A percentile compares a stretch with the other conserved stretches of the same genome.
Evolutionary conservation across 2,888 invertebrate species (phyloP).

Genomic region (Melangyna quadrimaculata): DNA sequence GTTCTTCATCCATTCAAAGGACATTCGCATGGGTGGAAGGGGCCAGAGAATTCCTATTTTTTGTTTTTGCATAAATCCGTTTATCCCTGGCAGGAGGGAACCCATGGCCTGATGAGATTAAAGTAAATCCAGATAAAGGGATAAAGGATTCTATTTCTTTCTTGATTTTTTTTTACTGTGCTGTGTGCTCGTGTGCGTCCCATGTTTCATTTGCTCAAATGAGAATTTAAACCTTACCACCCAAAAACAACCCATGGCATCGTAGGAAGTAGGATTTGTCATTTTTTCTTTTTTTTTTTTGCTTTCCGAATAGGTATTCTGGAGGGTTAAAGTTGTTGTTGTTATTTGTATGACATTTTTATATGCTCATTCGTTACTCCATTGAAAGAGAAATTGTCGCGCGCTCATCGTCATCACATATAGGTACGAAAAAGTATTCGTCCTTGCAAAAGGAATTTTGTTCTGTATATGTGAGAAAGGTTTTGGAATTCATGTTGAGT

Average conservation of each 20-base stretch:
- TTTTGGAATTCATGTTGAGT: background rate
- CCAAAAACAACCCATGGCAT: constrained; percentile 28
- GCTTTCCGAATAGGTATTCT: background rate
- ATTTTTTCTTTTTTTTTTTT: background rate
- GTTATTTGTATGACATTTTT: constrained; percentile 21
- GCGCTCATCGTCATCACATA: constrained; percentile 28
- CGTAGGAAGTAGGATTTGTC: constrained; percentile 7
- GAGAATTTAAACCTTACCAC: background rate
- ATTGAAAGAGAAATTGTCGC: constrained; percentile 19
- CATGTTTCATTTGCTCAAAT: background rate
- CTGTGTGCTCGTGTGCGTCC: constrained; percentile 11
- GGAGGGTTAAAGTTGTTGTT: constrained; percentile 25
- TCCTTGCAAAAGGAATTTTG: constrained; percentile 26
- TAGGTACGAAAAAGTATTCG: constrained; percentile 42
- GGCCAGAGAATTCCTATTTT: constrained; percentile 74
- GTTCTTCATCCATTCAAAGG: constrained; percentile 20
- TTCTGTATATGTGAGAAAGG: background rate
- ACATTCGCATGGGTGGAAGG: constrained; percentile 2
- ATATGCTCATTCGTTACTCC: constrained; percentile 22
- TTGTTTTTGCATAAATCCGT: constrained; percentile 76
- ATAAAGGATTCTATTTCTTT: constrained; percentile 77
- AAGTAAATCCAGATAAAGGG: constrained; percentile 81
- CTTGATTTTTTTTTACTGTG: background rate
- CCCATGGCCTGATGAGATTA: constrained; percentile 81
- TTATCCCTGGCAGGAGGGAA: constrained; percentile 74